Evolutionary conservation across 2,113 vertebrate species (phyloP).

Genomic region (Boulengeromyrus knoepffleri): DNA sequence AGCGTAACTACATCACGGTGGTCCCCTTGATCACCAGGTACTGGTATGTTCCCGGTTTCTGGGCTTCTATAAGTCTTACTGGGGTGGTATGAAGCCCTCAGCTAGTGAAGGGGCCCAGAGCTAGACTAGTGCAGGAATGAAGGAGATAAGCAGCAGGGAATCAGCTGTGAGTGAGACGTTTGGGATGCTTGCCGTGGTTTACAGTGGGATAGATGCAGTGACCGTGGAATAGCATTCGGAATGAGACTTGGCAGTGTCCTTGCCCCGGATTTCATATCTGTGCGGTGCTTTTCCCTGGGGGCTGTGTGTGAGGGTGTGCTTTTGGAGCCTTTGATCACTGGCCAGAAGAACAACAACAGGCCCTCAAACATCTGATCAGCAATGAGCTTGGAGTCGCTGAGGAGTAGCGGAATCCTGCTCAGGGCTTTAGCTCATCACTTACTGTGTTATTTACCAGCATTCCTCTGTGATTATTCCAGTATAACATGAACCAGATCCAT

Average conservation of each 20-base stretch:
- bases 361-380: not conserved
- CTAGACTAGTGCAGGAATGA: not conserved
- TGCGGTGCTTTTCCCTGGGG: not conserved
- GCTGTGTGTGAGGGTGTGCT: not conserved
- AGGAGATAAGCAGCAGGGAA: not conserved
- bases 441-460: not conserved
- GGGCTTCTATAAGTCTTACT: not conserved
- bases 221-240: not conserved
- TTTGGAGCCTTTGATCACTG: not conserved
- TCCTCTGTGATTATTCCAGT: not conserved
- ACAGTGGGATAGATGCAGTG: not conserved
- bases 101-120: not conserved
- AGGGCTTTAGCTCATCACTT: not conserved
- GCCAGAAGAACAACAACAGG: not conserved
- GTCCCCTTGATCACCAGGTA: not conserved
- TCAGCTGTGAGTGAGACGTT: not conserved
- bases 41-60: not conserved
- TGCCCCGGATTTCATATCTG: not conserved
- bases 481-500: constrained; percentile 2
- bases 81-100: not conserved
- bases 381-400: not conserved
- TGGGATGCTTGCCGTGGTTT: not conserved
- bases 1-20: not conserved
- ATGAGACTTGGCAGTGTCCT: not conserved
- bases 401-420: not conserved